Evolutionary conservation across 1,140 invertebrate species (phyloP).

Genomic region (Drosophila arawakana): DNA sequence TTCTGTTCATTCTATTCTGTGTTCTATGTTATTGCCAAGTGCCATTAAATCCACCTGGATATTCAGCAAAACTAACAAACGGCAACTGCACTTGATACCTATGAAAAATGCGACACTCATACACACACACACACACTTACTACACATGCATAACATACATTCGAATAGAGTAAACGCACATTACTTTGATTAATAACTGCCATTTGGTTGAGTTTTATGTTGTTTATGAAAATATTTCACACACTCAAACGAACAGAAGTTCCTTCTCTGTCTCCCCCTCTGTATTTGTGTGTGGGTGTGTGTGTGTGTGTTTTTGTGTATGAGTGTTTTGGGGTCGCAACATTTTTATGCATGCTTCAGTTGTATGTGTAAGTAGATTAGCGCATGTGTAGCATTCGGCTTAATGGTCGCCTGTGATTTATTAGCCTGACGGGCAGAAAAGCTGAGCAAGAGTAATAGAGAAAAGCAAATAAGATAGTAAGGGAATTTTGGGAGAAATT

Average conservation of each 20-base stretch:
- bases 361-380: constrained; percentile 67
- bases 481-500: not conserved
- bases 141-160: no score
- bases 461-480: not conserved
- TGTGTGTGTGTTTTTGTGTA: constrained; percentile 15
- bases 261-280: not conserved
- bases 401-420: constrained; percentile 75
- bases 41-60: constrained; percentile 78
- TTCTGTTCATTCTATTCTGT: constrained; percentile 13
- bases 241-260: constrained; percentile 44
- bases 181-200: constrained; percentile 83
- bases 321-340: constrained; percentile 39
- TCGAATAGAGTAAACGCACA: constrained; percentile 58
- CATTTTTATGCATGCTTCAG: constrained; percentile 29
- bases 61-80: constrained; percentile 64
- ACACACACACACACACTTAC: constrained; percentile 26
- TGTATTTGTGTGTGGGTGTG: constrained; percentile 25
- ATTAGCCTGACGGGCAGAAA: constrained; percentile 49
- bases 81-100: constrained; percentile 71
- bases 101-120: constrained; percentile 65
- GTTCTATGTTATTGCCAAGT: constrained; percentile 38
- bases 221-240: constrained; percentile 83
- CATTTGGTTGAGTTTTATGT: constrained; percentile 82
- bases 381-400: constrained; percentile 71
- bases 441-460: constrained; percentile 22